Conservation (phyloP, 2,797 vertebrate genomes). For the Platyrinchus mystaceus region DNA sequence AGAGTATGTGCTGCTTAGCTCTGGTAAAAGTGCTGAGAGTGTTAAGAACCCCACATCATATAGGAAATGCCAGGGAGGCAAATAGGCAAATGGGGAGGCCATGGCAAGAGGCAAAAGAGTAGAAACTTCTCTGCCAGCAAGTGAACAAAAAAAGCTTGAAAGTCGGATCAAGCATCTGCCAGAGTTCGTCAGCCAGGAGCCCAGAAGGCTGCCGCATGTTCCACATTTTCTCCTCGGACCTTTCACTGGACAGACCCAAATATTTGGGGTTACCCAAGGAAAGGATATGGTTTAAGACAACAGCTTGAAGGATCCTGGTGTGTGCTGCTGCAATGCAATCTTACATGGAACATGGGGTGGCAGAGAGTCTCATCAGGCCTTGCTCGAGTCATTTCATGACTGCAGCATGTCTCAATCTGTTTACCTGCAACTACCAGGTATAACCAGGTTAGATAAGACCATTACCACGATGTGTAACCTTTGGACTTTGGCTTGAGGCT, state of each 20-base stretch:
- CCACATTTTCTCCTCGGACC: background rate
- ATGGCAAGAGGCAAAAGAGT: background rate
- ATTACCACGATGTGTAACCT: conserved; percentile 34
- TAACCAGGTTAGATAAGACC: conserved; percentile 63
- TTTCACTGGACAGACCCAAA: background rate
- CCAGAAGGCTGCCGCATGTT: background rate
- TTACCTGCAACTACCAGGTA: conserved; percentile 30
- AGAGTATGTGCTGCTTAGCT: background rate
- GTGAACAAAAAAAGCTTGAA: background rate
- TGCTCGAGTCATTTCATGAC: background rate
- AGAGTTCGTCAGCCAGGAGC: background rate
- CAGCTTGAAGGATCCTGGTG: background rate
- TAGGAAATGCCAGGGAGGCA: background rate
- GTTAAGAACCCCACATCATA: background rate
- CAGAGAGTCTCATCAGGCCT: background rate
- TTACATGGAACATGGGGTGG: background rate
- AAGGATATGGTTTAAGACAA: background rate
- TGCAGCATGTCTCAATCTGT: conserved; percentile 10
- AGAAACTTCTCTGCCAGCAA: background rate
- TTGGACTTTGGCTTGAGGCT: conserved; percentile 67
- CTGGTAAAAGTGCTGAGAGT: background rate
- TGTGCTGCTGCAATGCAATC: background rate
- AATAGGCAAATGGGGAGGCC: background rate
- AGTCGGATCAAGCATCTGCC: background rate
- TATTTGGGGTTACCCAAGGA: background rate